Base-by-base conservation (phyloP, 2,797 vertebrate genomes). In the Pseudopleuronectes americanus region DNA sequence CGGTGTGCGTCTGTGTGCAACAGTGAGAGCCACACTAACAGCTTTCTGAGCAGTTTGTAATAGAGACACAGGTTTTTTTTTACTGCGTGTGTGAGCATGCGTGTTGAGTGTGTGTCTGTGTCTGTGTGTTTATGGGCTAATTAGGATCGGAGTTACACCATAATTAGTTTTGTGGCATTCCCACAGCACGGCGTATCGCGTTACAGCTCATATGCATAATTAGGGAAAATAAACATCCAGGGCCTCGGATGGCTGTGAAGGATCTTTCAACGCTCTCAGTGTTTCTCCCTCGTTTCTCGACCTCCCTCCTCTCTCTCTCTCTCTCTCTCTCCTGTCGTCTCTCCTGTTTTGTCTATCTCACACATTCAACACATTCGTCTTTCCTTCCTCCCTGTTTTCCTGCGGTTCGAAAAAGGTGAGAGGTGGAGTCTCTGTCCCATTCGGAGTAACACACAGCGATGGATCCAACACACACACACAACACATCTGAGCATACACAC, bases 171-270 rank as follows among this genome's bases (percentile, higher is more conserved):
- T 88, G 83, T 79, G 86, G 85, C 85, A 83, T 92, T 93, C 90
- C 87, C 85, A 55, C 82, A 75, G 86, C 77, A 68, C 76, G 9
- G 57, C 23, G 8, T 68, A 83, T 94, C 80, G 17, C 14, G 64
- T 93, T 91, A 79, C 84, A 80, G 64, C 80, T 89, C 81, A 88
- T 89, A 89, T 92, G 86, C 92, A 88, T 89, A 92, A 91, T 92
- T 90, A 87, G 86, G 72, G 45, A 82, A 91, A 89, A 85, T 89
- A 87, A 91, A 91, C 78, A 89, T 80, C 75, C 38, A 43, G 71
- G 71, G 84, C 60, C 84, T 81, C 43, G 57, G 84, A 67, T 83
- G 79, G 83, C 79, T 84, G 85, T 80, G 81, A 75, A 79, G 72
- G 80, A 79, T 89, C 87, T 86, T 79, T 90, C 79, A 86, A 17